These are phyloP conservation scores for Leptopilina clavipes DNA, from an alignment of 1,140 invertebrate genomes.

Conservation along the genomic window DNA sequence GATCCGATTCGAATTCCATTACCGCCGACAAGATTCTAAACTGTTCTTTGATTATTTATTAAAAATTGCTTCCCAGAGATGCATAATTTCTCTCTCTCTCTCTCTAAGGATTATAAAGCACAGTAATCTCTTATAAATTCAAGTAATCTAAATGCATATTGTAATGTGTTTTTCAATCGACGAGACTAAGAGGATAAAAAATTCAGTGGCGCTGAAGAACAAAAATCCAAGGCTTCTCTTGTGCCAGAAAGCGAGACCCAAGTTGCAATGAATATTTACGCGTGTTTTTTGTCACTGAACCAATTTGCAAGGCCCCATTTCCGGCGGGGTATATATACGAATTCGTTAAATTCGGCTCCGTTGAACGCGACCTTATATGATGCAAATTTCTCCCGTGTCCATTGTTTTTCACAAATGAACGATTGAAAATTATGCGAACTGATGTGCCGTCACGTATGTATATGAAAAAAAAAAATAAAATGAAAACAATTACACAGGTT, in stretches of 20 bases:
- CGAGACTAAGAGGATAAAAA: neutral
- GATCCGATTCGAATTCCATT: constrained; percentile 41
- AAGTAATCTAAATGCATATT: constrained; percentile 28
- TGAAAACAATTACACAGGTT: neutral
- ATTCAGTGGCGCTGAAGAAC: no score
- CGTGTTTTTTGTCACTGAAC: constrained; percentile 51
- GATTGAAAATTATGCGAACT: constrained; percentile 48
- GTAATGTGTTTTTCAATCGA: neutral
- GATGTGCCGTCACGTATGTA: neutral
- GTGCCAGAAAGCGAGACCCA: neutral
- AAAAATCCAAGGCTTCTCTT: no score
- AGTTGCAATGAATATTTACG: constrained; percentile 53
- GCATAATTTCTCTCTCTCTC: no score
- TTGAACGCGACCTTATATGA: constrained; percentile 49
- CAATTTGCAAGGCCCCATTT: constrained; percentile 58
- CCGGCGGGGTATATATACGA: constrained; percentile 47
- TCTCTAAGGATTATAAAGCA: no score
- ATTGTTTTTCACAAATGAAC: constrained; percentile 57
- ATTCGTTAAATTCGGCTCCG: constrained; percentile 54
- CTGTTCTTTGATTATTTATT: neutral
- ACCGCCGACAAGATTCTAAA: no score
- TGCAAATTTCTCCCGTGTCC: constrained; percentile 56
- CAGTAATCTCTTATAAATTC: no score
- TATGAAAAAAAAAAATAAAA: no score
- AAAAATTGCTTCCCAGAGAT: neutral